Percentiles rank a stretch among this genome's conserved stretches.
Conservation (phyloP, 2,888 invertebrate genomes). For the Hyalella azteca region DNA sequence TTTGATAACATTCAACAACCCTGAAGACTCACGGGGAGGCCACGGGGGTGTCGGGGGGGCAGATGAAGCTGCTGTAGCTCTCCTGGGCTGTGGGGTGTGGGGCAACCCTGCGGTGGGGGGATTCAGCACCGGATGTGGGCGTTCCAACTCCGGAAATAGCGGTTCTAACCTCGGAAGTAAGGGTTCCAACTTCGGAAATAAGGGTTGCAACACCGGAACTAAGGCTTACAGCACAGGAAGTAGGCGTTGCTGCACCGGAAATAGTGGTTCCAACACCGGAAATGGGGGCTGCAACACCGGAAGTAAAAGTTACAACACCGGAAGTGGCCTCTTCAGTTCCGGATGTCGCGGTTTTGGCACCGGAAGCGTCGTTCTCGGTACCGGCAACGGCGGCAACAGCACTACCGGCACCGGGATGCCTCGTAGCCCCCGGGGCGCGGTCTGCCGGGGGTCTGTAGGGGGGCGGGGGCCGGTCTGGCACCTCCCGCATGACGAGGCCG, state of each 20-base stretch:
- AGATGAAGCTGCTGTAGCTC: background rate
- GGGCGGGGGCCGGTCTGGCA: constrained; percentile 78
- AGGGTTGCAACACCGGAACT: too few species aligned
- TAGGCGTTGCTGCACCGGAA: background rate
- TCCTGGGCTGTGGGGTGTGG: background rate
- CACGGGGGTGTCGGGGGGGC: background rate
- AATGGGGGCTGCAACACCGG: background rate
- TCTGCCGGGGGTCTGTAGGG: constrained; percentile 73
- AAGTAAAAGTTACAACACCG: constrained; percentile 35
- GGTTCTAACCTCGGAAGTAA: background rate
- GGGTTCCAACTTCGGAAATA: background rate
- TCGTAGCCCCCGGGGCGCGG: constrained; percentile 41
- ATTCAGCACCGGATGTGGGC: background rate
- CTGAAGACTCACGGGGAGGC: background rate
- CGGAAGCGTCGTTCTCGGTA: constrained; percentile 54
- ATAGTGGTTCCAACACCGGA: background rate
- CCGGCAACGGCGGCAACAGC: constrained; percentile 64
- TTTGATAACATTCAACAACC: too few species aligned
- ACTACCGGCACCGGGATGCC: constrained; percentile 58
- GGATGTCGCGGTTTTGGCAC: background rate
- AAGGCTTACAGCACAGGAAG: background rate
- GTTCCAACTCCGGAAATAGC: background rate
- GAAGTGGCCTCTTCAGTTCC: constrained; percentile 27
- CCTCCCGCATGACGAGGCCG: constrained; percentile 69
- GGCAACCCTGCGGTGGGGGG: too few species aligned